Evolutionary conservation across 2,113 vertebrate genomes (phyloP).

Genomic region (Sceloporus tristichus): DNA sequence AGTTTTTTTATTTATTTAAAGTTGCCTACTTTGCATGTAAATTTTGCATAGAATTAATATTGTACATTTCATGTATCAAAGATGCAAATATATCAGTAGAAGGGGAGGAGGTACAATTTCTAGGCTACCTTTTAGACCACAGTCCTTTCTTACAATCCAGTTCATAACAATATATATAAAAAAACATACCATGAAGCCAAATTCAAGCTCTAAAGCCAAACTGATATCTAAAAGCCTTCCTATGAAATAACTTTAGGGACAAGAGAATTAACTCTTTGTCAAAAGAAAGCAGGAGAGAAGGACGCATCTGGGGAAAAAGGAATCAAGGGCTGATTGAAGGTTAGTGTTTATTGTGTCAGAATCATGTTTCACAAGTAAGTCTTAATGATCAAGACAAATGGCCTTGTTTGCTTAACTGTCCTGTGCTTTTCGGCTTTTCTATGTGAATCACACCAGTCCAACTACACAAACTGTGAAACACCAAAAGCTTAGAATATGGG

Average conservation of each 20-base stretch:
- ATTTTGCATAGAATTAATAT: too few relatives aligned
- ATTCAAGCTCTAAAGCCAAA: not conserved
- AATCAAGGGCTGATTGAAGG: not conserved
- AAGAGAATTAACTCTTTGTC: not conserved
- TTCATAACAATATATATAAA: not conserved
- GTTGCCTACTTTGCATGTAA: too few relatives aligned
- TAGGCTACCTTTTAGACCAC: not conserved
- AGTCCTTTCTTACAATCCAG: not conserved
- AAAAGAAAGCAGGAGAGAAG: not conserved
- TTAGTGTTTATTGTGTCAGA: constrained; percentile 42
- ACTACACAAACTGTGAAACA: constrained; percentile 2
- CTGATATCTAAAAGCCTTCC: not conserved
- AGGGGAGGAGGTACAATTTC: too few relatives aligned
- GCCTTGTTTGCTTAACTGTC: constrained; percentile 59
- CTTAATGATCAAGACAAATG: constrained; percentile 47
- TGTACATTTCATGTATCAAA: too few relatives aligned
- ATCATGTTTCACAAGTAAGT: constrained; percentile 52
- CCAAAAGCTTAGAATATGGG: not conserved
- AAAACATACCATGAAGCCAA: not conserved
- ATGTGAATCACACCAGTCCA: constrained; percentile 46
- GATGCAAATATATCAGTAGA: too few relatives aligned
- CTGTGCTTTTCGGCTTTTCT: constrained; percentile 41
- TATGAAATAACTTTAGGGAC: not conserved
- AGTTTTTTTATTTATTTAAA: too few relatives aligned
- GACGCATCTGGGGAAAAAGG: not conserved